Conservation (phyloP, 2,888 invertebrate genomes). For the Tanytarsus gracilentus region DNA sequence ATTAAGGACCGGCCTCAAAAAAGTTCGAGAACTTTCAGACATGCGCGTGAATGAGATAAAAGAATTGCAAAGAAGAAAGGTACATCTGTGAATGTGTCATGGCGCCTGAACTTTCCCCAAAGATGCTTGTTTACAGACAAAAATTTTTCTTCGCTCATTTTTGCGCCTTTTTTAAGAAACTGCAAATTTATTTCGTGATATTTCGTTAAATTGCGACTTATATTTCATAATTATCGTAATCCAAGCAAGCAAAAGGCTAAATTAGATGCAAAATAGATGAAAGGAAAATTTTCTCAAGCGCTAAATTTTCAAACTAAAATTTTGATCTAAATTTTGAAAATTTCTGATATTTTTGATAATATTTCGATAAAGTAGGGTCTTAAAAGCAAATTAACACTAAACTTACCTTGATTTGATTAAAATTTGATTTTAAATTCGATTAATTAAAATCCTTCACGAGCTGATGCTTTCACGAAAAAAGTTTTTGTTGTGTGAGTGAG, state of each 20-base stretch:
- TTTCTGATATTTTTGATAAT: background rate
- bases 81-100: background rate
- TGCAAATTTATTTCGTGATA: background rate
- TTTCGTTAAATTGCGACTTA: background rate
- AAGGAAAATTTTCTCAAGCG: constrained; percentile 15
- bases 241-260: background rate
- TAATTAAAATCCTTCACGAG: too few relatives aligned
- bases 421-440: too few relatives aligned
- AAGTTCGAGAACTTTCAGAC: background rate
- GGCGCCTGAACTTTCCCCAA: background rate
- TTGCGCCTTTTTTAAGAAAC: background rate
- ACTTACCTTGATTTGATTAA: background rate
- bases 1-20: too few relatives aligned
- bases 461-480: too few relatives aligned
- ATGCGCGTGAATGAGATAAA: background rate
- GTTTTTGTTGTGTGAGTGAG: too few relatives aligned
- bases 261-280: background rate
- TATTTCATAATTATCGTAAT: background rate
- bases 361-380: background rate
- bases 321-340: background rate
- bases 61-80: background rate
- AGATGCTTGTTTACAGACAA: constrained; percentile 20
- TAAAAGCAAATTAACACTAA: background rate
- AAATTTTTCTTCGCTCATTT: background rate
- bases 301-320: constrained; percentile 16